Conservation (phyloP, 2,113 vertebrate species). For the Pseudolaguvia tuberculata region DNA sequence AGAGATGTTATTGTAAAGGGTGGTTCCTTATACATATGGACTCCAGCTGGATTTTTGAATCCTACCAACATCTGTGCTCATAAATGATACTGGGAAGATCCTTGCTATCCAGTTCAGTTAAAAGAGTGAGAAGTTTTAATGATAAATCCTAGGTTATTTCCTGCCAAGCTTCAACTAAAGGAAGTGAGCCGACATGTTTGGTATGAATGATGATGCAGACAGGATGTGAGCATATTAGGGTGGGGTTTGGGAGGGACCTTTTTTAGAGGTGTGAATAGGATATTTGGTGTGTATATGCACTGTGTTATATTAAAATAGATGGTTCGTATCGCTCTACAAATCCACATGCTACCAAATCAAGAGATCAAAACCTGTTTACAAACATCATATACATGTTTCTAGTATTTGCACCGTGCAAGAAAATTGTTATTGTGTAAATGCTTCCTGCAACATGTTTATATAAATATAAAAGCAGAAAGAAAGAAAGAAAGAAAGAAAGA, state of each 20-base stretch:
- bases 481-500: too few species aligned
- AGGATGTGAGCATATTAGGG: conserved; percentile 33
- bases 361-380: not conserved
- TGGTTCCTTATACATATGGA: conserved; percentile 34
- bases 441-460: too few species aligned
- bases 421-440: too few species aligned
- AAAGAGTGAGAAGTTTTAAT: conserved; percentile 8
- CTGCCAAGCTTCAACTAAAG: conserved; percentile 31
- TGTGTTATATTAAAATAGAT: not conserved
- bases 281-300: conserved; percentile 7
- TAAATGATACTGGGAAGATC: conserved; percentile 18
- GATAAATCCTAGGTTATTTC: conserved; percentile 28
- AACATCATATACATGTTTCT: not conserved
- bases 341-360: not conserved
- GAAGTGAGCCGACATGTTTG: conserved; percentile 37
- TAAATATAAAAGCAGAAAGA: too few species aligned
- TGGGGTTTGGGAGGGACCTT: conserved; percentile 1
- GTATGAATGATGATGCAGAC: conserved; percentile 34
- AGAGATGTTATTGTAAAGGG: conserved; percentile 41
- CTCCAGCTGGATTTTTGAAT: conserved; percentile 30
- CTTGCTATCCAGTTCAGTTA: not conserved
- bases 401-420: too few species aligned
- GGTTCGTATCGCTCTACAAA: not conserved
- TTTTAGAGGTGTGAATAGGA: conserved; percentile 3
- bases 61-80: conserved; percentile 9